Conservation (phyloP, 37 sponge, comb jelly and placozoan genomes). For the Agelas oroides region DNA sequence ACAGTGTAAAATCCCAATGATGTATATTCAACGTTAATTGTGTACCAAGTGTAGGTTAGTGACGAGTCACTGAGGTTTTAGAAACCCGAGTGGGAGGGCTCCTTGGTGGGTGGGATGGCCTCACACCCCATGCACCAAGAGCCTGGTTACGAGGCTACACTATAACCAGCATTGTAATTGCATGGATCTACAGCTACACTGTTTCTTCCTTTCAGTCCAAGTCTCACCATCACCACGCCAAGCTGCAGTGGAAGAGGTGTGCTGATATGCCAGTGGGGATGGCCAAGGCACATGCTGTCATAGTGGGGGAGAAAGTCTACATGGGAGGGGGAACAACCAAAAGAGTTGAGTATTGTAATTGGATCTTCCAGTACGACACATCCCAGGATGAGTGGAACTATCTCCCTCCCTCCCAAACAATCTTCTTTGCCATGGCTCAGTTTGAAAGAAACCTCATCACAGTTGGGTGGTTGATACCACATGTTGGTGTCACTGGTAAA, state of each 20-base stretch:
- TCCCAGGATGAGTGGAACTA: constrained; percentile 30
- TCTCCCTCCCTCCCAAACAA: constrained; percentile 20
- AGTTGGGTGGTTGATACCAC: constrained; percentile 32
- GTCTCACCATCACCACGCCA: not conserved
- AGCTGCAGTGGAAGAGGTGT: constrained; percentile 17
- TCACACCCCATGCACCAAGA: no score
- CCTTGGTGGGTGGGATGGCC: no score
- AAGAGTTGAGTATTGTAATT: not conserved
- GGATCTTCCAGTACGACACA: constrained; percentile 33
- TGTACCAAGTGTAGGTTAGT: no score
- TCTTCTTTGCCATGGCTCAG: constrained; percentile 48
- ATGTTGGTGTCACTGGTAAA: constrained; percentile 18
- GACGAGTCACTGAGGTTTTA: no score
- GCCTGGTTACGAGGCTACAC: no score
- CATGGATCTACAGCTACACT: no score
- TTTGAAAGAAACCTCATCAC: constrained; percentile 22
- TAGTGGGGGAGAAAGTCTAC: not conserved
- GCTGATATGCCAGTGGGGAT: not conserved
- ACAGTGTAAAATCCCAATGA: no score
- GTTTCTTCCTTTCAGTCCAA: no score
- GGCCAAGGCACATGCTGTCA: constrained; percentile 9
- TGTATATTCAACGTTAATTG: no score
- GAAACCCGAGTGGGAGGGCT: no score
- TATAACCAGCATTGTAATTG: no score
- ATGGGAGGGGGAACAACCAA: constrained; percentile 19